Percentiles rank a stretch among this genome's conserved stretches.
Conservation (phyloP, 2,113 vertebrate species). For the Salvelinus namaycush region DNA sequence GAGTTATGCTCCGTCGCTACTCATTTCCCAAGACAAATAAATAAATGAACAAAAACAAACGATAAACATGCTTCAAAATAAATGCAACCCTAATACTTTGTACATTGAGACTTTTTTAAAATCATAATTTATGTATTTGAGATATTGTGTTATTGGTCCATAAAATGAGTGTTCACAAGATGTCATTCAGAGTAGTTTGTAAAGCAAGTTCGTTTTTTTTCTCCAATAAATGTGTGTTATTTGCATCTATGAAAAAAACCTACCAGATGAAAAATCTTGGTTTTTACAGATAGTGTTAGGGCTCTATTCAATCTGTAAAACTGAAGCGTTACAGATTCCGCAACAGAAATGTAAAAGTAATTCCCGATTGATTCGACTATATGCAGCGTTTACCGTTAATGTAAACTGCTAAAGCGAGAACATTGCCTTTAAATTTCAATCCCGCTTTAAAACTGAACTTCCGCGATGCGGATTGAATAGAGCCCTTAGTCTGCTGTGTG, state of each 20-base stretch:
- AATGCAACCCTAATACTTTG: conserved; percentile 22
- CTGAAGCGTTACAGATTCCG: too few relatives aligned
- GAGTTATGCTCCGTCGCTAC: background rate
- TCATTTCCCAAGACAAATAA: conserved; percentile 47
- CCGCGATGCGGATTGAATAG: too few relatives aligned
- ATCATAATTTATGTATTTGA: background rate
- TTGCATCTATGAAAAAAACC: conserved; percentile 11
- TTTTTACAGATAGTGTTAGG: too few relatives aligned
- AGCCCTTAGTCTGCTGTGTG: too few relatives aligned
- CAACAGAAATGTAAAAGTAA: too few relatives aligned
- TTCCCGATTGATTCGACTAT: too few relatives aligned
- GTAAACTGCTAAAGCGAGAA: too few relatives aligned
- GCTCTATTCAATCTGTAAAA: too few relatives aligned
- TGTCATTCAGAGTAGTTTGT: conserved; percentile 10
- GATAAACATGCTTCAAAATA: conserved; percentile 20
- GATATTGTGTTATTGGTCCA: conserved; percentile 27
- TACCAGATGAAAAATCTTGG: too few relatives aligned
- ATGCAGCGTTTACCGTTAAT: too few relatives aligned
- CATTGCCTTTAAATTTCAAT: too few relatives aligned
- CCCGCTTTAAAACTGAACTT: too few relatives aligned
- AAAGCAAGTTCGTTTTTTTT: background rate
- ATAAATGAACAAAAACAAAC: conserved; percentile 19
- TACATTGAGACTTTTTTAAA: conserved; percentile 41
- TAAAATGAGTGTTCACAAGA: conserved; percentile 41
- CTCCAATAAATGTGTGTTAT: conserved; percentile 21